Conservation (phyloP, 2,797 vertebrate species). For the Delichon dasypus region DNA sequence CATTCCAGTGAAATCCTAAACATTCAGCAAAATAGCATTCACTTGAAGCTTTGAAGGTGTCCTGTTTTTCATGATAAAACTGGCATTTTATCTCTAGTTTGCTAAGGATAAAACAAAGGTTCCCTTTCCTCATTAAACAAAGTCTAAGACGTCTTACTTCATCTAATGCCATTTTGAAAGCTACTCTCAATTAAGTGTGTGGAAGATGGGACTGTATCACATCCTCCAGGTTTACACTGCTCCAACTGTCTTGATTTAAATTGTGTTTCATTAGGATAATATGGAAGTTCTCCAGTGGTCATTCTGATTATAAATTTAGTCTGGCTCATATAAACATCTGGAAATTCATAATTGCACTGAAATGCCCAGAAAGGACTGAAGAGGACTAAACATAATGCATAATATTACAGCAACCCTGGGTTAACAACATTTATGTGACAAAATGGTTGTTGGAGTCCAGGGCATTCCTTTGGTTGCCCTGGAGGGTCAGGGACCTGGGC, state of each 20-base stretch:
- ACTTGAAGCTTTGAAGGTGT: background rate
- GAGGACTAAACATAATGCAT: background rate
- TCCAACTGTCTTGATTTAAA: background rate
- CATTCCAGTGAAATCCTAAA: background rate
- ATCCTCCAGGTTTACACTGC: background rate
- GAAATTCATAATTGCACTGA: background rate
- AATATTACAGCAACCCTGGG: background rate
- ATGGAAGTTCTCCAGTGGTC: background rate
- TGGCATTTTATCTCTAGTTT: background rate
- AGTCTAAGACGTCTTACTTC: background rate
- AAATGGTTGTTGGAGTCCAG: no score
- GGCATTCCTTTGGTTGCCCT: no score
- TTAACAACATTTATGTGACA: background rate
- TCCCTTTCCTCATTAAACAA: background rate
- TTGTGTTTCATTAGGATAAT: background rate
- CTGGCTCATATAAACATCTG: background rate
- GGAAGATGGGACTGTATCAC: background rate
- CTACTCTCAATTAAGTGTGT: background rate
- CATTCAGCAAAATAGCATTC: background rate
- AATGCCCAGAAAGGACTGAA: background rate
- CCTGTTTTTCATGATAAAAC: background rate
- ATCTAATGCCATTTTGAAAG: background rate
- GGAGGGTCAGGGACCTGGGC: no score
- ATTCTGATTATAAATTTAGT: background rate
- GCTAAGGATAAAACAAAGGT: background rate